Base-by-base conservation (phyloP, 37 sponge, comb jelly and placozoan species). In the Petrosia ficiformis region DNA sequence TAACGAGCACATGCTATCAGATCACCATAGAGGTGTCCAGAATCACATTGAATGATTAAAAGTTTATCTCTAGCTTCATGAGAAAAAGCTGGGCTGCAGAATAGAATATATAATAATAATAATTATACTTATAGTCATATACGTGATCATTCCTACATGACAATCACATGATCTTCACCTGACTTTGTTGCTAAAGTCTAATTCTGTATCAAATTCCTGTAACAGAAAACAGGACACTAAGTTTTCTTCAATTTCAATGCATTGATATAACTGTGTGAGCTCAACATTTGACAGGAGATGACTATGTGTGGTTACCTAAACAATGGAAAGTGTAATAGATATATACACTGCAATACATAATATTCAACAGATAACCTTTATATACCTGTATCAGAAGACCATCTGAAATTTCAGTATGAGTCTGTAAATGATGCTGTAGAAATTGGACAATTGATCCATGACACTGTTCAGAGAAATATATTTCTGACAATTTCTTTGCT, bases 1-100 rank as follows among this genome's bases (percentile, higher is more conserved):
- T 91, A 78, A 56, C 96, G 71, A 39, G 96, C 96, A 82, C 96
- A 95, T 8, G 96, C 92, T 54, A 95, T 82, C 35, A 95, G 89
- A 38, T 95, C 88, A 66, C 68, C 77, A 80, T 84, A 81, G 3
- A 82, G 67, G 56, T 91, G 83, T 37, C 96, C 96, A 41, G 82
- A 77, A 54, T 88, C 92, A 82, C 96, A 95, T 70, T 91, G 96
- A 19, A 94, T 83, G 19, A 94, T 60, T 2, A 91, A 63, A 4
- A 91, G 69, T n/a, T 44, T 40, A 33, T 77, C 66, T 4, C 65
- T 36, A 28, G 26, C 36, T 39, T 65, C 39, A n/a, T n/a, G 54
- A 37, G 68, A 16, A 16, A 14, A 67, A 6, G 5, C 28, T 34
- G 36, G 36, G 4, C 14, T 8, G 32, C 1, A 28, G 14, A 16